Percentiles rank a stretch among this genome's conserved stretches.
Evolutionary conservation across 2,888 invertebrate species (phyloP).

Genomic region (Alloscopus bannaensis): DNA sequence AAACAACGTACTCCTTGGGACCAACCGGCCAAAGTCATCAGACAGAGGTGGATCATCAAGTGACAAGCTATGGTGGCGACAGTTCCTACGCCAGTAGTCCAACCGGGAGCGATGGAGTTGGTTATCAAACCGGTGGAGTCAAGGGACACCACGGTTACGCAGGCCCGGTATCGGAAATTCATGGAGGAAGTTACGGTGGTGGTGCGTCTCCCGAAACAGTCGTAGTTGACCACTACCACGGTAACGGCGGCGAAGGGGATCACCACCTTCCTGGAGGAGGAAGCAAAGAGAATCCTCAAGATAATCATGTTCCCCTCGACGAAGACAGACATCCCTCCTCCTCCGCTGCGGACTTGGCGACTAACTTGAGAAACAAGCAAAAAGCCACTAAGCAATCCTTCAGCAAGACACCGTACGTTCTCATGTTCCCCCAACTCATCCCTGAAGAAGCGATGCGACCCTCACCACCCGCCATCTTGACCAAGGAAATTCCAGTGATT

Average conservation of each 20-base stretch:
- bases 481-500: constrained; percentile 67
- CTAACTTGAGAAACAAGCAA: constrained; percentile 21
- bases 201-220: neutral
- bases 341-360: neutral
- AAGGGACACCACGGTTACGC: constrained; percentile 17
- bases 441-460: constrained; percentile 67
- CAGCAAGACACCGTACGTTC: constrained; percentile 73
- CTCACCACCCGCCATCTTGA: constrained; percentile 62
- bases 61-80: too few relatives aligned
- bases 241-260: constrained; percentile 4
- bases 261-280: neutral
- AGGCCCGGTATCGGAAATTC: constrained; percentile 43
- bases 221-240: neutral
- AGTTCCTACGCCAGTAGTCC: constrained; percentile 4
- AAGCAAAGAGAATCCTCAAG: constrained; percentile 18
- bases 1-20: neutral
- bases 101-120: constrained; percentile 2
- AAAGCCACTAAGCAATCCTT: constrained; percentile 41
- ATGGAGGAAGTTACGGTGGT: constrained; percentile 38
- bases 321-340: constrained; percentile 9
- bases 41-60: too few relatives aligned
- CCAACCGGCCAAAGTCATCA: too few relatives aligned
- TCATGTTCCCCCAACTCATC: constrained; percentile 72
- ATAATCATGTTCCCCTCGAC: neutral
- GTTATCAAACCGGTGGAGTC: neutral